phyloP scores from a whole-genome alignment of 2,113 vertebrate genomes.

The Vidua macroura region DNA sequence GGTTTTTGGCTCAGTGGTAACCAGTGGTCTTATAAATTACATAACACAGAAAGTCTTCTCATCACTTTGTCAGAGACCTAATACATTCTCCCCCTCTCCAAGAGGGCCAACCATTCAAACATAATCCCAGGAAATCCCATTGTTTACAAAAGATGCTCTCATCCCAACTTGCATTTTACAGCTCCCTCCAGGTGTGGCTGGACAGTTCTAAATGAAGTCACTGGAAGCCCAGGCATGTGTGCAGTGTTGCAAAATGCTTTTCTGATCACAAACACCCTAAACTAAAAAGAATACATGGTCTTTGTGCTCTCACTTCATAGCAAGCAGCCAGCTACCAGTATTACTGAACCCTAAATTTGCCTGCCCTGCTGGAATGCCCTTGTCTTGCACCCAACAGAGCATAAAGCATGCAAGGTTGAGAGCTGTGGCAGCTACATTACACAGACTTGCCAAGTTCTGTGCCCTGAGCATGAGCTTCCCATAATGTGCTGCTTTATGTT shows the following conservation, averaged over 20 bases:
- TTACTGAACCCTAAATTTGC: neutral
- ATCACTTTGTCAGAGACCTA: neutral
- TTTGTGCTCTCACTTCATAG: neutral
- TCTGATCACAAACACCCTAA: neutral
- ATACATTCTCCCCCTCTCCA: neutral
- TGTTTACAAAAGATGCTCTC: constrained; percentile 39
- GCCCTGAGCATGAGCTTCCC: neutral
- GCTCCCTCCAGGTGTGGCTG: neutral
- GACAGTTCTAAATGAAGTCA: neutral
- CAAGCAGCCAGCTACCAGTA: neutral
- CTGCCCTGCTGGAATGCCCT: accelerated
- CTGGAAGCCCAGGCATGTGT: neutral
- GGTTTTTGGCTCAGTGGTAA: neutral
- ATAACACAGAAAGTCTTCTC: neutral
- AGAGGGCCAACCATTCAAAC: neutral
- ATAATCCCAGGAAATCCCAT: constrained; percentile 53
- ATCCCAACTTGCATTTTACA: neutral
- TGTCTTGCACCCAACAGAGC: neutral
- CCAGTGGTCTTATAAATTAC: neutral
- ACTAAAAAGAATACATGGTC: neutral
- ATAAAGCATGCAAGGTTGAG: neutral
- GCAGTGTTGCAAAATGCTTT: neutral
- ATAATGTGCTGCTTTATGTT: neutral
- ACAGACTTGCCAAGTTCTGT: neutral
- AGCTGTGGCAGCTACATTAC: neutral